Conservation (phyloP, 2,888 invertebrate genomes). For the Apodemia duryi region DNA sequence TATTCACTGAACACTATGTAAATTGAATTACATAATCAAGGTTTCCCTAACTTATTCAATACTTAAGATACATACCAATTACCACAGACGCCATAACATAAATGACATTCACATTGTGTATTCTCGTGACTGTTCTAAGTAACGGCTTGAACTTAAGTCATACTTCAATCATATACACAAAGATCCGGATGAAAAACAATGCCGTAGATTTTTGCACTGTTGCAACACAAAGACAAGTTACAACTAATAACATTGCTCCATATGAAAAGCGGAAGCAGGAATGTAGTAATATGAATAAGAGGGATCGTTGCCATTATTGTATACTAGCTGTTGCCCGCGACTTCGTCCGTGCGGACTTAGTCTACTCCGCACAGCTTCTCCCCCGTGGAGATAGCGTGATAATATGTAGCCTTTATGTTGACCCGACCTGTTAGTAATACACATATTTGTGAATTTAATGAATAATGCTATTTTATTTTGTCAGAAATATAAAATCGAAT, state of each 20-base stretch:
- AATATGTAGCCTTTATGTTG: too few species aligned
- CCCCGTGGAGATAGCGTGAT: too few species aligned
- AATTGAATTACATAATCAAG: neutral
- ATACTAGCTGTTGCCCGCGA: neutral
- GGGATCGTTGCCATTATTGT: neutral
- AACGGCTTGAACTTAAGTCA: neutral
- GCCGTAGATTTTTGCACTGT: neutral
- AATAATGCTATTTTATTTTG: too few species aligned
- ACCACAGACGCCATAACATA: neutral
- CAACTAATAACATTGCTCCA: constrained; percentile 4
- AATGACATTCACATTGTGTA: neutral
- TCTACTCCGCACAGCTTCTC: too few species aligned
- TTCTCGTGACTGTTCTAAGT: constrained; percentile 7
- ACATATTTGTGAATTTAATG: too few species aligned
- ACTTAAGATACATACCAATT: neutral
- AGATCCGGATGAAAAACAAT: constrained; percentile 15
- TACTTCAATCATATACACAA: constrained; percentile 5
- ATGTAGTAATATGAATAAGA: constrained; percentile 12
- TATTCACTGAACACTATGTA: neutral
- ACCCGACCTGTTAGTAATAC: too few species aligned
- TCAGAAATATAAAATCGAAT: too few species aligned
- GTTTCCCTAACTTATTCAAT: constrained; percentile 8
- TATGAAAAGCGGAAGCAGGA: constrained; percentile 15
- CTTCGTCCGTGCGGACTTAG: too few species aligned
- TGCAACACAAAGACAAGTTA: constrained; percentile 2